phyloP scores from a whole-genome alignment of 2,113 vertebrate species.

The Salvelinus fontinalis region DNA sequence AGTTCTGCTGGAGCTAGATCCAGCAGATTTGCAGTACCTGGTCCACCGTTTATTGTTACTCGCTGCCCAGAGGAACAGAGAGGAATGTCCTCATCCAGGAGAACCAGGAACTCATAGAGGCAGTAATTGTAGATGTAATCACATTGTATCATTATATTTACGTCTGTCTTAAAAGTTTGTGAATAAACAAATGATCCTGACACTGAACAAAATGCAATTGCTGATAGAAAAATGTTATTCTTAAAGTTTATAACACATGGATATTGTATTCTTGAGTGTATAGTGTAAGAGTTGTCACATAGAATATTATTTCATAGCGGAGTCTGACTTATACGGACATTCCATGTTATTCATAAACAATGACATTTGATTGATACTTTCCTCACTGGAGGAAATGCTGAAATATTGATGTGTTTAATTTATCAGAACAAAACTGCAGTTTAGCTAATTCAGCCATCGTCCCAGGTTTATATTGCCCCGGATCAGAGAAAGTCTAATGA shows the following conservation, averaged over 20 bases:
- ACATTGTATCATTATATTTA: too few relatives aligned
- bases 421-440: neutral
- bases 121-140: too few relatives aligned
- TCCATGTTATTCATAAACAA: neutral
- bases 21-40: neutral
- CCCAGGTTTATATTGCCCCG: neutral
- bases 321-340: neutral
- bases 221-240: neutral
- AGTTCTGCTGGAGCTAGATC: neutral
- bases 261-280: neutral
- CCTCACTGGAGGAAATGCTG: neutral
- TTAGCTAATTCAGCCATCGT: neutral
- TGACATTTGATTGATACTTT: slow-evolving; percentile 11
- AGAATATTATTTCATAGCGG: neutral
- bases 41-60: neutral
- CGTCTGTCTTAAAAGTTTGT: neutral
- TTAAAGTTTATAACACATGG: neutral
- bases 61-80: neutral
- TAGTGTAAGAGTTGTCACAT: neutral
- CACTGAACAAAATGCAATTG: neutral
- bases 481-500: neutral
- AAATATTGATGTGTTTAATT: neutral
- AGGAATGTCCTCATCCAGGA: too few relatives aligned
- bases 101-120: too few relatives aligned
- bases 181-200: neutral